Conservation (phyloP, 1,140 invertebrate genomes). For the Alviniconcha marisindica region DNA sequence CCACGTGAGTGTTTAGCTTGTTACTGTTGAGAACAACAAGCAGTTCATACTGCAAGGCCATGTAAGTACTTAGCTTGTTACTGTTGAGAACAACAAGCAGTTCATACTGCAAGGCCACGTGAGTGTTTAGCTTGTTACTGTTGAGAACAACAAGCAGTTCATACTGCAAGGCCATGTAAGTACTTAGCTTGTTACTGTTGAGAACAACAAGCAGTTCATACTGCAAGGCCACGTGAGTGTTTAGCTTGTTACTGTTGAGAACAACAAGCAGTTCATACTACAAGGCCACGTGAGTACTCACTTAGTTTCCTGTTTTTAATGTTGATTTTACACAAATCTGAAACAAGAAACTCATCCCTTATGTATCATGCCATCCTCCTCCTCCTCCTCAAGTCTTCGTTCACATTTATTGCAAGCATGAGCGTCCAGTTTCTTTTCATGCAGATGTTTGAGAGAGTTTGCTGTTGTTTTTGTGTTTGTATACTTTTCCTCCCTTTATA, state of each 20-base stretch:
- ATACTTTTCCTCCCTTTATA: no score
- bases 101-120: constrained; percentile 76
- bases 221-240: constrained; percentile 74
- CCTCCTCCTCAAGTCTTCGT: no score
- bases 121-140: not conserved
- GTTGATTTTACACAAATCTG: no score
- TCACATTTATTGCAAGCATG: no score
- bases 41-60: constrained; percentile 76
- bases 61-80: constrained; percentile 56
- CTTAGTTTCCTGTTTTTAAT: no score
- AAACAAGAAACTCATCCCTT: no score
- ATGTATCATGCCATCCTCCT: no score
- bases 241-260: constrained; percentile 55
- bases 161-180: constrained; percentile 76
- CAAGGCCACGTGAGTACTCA: constrained; percentile 73
- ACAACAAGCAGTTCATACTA: constrained; percentile 74
- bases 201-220: constrained; percentile 74
- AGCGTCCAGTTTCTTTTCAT: no score
- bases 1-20: constrained; percentile 65
- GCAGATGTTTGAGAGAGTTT: no score
- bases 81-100: constrained; percentile 74
- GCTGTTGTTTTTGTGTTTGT: no score
- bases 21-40: constrained; percentile 73
- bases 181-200: constrained; percentile 44
- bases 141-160: constrained; percentile 73